Evolutionary conservation across 2,797 vertebrate genomes (phyloP), one percentile per base, ranked within the genome.

Genomic region (Acomys russatus): DNA sequence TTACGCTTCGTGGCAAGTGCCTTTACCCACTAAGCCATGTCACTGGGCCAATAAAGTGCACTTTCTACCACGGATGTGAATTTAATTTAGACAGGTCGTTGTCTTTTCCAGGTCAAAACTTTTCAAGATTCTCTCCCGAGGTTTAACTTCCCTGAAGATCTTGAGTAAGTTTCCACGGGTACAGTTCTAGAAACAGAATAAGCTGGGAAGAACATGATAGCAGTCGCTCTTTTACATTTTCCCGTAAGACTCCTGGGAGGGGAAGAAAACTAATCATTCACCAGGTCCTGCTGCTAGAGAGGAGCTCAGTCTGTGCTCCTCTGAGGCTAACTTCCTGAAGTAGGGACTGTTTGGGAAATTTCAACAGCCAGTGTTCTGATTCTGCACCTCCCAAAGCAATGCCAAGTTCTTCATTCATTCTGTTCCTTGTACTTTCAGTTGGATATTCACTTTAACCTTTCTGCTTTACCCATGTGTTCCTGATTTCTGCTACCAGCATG

Each of bases 21-120:
- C 30, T 86, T 86, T 70, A n/a, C 30, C 20, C n/a, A 38, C 49
- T 59, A 30, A 38, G 85, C 14, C 10, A 20, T 9, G 28, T 49
- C 25, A 49, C 61, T 6, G 2, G 63, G 15, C 63, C 11, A 25
- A 28, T 12, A 23, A 86, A 15, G 20, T 70, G 33, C 56, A 96
- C 63, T 88, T 96, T 93, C 86, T 93, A 85, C 23, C 3, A 84
- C 35, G 91, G 71, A 86, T 95, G 10, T n/a, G 61, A 97, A 96
- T 92, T 78, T 78, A 88, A 64, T 82, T 83, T 71, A 94, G 51
- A 35, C 63, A 54, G 11, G 38, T 33, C 49, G 78, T 79, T 91
- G 79, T 85, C 59, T 85, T 87, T 87, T 61, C 23, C 11, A 89
- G n/a, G 73, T 15, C 30, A 88, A 94, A 96, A 91, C 4, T 76